A percentile compares a stretch with the other conserved stretches of the same genome.
phyloP scores from a whole-genome alignment of 2,888 invertebrate species.

The Drosophila incognita region DNA sequence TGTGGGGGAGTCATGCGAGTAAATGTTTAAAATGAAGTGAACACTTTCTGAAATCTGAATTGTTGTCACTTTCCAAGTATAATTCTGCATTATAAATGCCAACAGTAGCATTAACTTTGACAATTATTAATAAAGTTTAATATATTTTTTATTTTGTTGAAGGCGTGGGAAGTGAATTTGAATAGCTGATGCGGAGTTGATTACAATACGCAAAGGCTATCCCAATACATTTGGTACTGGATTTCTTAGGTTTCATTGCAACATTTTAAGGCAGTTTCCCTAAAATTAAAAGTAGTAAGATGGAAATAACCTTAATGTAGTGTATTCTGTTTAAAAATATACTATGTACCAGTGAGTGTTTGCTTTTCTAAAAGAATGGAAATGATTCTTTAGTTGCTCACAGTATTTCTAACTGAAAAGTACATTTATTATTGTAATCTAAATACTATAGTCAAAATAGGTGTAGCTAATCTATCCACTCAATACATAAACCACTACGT shows the following conservation, averaged over 20 bases:
- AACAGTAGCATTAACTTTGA: neutral
- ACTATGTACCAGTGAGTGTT: neutral
- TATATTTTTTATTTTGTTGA: neutral
- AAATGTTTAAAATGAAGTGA: conserved; percentile 48
- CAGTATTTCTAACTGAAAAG: neutral
- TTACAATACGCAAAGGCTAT: neutral
- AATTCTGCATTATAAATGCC: neutral
- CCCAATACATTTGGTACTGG: too few relatives aligned
- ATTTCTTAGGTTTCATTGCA: too few relatives aligned
- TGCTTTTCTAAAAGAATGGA: neutral
- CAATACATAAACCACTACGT: neutral
- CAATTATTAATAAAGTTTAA: neutral
- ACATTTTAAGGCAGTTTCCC: too few relatives aligned
- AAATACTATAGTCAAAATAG: neutral
- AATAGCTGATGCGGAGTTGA: neutral
- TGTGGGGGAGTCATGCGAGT: conserved; percentile 12
- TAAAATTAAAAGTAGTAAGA: neutral
- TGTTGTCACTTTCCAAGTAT: conserved; percentile 2
- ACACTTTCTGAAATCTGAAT: conserved; percentile 27
- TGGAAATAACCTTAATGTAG: neutral
- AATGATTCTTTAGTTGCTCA: neutral
- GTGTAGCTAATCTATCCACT: neutral
- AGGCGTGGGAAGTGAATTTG: neutral
- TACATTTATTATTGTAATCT: neutral
- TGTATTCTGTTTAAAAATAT: neutral